Evolutionary conservation across 1,140 invertebrate species (phyloP).

Genomic region (Ptiloglossa arizonensis): DNA sequence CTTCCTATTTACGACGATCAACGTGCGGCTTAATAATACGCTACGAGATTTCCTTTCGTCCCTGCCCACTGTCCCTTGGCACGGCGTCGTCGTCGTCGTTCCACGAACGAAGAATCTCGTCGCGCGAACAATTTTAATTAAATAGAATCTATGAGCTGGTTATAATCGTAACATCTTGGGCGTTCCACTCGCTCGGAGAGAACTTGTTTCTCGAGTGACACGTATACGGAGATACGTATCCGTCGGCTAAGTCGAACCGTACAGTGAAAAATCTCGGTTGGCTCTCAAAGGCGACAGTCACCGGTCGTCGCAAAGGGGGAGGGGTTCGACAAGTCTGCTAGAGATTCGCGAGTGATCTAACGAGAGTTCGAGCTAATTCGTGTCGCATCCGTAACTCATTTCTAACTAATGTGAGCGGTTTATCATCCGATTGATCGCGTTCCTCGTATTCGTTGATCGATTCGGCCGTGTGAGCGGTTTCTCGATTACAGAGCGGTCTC

Average conservation of each 20-base stretch:
- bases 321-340: conserved; percentile 33
- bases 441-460: neutral
- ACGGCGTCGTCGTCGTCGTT: neutral
- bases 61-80: too few relatives aligned
- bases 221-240: conserved; percentile 34
- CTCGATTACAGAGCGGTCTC: conserved; percentile 86
- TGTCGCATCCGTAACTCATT: neutral
- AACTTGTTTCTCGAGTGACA: conserved; percentile 23
- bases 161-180: conserved; percentile 35
- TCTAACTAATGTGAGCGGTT: conserved; percentile 33
- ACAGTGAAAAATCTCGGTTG: conserved; percentile 43
- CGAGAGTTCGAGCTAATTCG: conserved; percentile 26
- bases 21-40: conserved; percentile 24
- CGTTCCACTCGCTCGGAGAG: neutral
- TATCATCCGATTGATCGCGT: neutral
- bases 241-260: conserved; percentile 23
- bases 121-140: conserved; percentile 28
- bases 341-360: conserved; percentile 31
- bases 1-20: conserved; percentile 29
- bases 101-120: conserved; percentile 16
- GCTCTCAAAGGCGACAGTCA: conserved; percentile 16
- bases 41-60: neutral
- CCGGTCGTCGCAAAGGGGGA: conserved; percentile 33
- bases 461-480: neutral
- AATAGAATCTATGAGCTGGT: conserved; percentile 40